Base-by-base conservation (phyloP, 2,888 invertebrate species). In the Timema podura region DNA sequence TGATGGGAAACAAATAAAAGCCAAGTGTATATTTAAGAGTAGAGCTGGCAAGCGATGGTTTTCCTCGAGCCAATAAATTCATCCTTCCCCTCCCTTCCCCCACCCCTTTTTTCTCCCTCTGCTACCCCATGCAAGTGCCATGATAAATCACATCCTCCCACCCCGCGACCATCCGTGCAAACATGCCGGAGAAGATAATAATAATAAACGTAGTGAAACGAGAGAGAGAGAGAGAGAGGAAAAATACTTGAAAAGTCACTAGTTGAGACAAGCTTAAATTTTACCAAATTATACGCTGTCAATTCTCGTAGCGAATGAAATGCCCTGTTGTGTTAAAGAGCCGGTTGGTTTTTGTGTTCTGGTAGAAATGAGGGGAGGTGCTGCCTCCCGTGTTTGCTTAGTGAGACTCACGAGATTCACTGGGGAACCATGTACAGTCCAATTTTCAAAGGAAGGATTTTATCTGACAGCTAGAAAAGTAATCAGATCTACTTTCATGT, bases 41-140 rank as follows among this genome's bases (percentile, higher is more conserved):
- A 16, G 30, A 49, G 10, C 2, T 16, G 44, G 30, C 44, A 48
- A 30, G 11, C 13, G 15, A 64, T 64, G 66, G 72, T 57, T 70
- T 68, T 65, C 68, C 68, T 57, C 68, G 59, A 70, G 68, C 72
- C 72, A 70, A 72, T 72, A 72, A 72, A 72, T 72, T 68, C 70
- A 65, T 71, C 69, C 48, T 61, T 30, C 51, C 57, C 44, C 57
- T 10, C 65, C 65, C 48, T 49, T 65, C 16, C 48, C 15, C 61
- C 7, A 7, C 30, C 11, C 51, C 2, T 51, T 51, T 51, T 51
- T n/a, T 51, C n/a, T n/a, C 13, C 61, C 61, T 30, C 61, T 61
- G 61, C 16, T 45, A n/a, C 30, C 45, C 61, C 16, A 11, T 44
- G 61, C 61, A 5, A 45, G 10, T 30, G 61, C 30, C 30, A 16